A percentile compares a stretch with the other conserved stretches of the same genome.
These are phyloP conservation scores for Oncorhynchus clarkii DNA, from an alignment of 2,113 vertebrate species.

Conservation along the genomic window DNA sequence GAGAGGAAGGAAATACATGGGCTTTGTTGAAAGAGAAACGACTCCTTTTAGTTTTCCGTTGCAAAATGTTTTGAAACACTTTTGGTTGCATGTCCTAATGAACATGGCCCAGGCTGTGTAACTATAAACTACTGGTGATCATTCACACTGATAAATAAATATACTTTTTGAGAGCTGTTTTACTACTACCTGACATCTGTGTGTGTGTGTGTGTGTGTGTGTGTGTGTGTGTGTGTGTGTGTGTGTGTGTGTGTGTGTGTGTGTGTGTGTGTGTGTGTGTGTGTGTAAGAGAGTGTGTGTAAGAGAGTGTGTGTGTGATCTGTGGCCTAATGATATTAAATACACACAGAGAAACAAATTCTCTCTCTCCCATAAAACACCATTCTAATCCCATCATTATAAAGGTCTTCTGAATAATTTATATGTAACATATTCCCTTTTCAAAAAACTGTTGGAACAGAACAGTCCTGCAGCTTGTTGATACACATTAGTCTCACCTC, in stretches of 20 bases:
- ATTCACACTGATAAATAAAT: conserved; percentile 61
- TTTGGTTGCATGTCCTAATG: no score
- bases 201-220: background rate
- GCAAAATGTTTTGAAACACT: no score
- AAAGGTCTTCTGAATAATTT: background rate
- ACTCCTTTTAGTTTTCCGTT: no score
- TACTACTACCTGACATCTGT: conserved; percentile 32
- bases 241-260: background rate
- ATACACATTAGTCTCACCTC: background rate
- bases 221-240: background rate
- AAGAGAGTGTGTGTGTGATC: background rate
- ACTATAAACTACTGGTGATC: conserved; percentile 41
- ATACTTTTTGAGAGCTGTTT: conserved; percentile 72
- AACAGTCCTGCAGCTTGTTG: background rate
- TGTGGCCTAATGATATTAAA: no score
- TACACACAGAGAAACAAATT: no score
- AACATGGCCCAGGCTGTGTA: conserved; percentile 39
- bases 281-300: no score
- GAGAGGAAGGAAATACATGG: no score
- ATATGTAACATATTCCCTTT: background rate
- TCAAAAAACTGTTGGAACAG: background rate
- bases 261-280: background rate
- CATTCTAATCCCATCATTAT: no score
- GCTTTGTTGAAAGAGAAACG: no score
- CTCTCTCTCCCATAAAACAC: no score